These are phyloP conservation scores for Harpagus bidentatus DNA, from an alignment of 2,113 vertebrate genomes.

Conservation along the genomic window DNA sequence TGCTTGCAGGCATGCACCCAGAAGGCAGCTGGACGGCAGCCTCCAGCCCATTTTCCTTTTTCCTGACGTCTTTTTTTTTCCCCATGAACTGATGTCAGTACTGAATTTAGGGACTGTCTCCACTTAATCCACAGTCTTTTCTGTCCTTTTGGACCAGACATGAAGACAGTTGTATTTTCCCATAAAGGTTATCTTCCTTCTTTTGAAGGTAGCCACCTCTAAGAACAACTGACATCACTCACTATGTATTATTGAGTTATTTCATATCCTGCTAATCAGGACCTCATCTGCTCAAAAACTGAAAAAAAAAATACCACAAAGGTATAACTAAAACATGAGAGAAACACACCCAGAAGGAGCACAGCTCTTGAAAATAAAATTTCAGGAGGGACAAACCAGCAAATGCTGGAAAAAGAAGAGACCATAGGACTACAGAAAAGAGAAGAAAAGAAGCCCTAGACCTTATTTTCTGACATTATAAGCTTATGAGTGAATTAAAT, in stretches of 20 bases:
- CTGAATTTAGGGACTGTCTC: not conserved
- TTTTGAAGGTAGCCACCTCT: not conserved
- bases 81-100: not conserved
- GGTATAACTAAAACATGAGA: not conserved
- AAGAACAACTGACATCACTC: not conserved
- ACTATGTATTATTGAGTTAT: not conserved
- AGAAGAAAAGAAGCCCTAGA: not conserved
- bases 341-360: not conserved
- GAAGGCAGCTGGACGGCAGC: not conserved
- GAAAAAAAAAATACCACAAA: not conserved
- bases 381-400: not conserved
- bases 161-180: not conserved
- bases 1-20: not conserved
- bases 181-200: not conserved
- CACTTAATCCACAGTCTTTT: not conserved
- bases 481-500: not conserved
- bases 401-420: not conserved
- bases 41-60: not conserved
- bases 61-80: not conserved
- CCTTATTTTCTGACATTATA: not conserved
- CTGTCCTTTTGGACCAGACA: not conserved
- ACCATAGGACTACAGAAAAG: not conserved
- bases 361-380: not conserved
- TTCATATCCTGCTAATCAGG: not conserved
- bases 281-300: not conserved